Evolutionary conservation across 2,113 vertebrate species (phyloP), one percentile per base, ranked within the genome.

Genomic region (Ardeotis arabs): DNA sequence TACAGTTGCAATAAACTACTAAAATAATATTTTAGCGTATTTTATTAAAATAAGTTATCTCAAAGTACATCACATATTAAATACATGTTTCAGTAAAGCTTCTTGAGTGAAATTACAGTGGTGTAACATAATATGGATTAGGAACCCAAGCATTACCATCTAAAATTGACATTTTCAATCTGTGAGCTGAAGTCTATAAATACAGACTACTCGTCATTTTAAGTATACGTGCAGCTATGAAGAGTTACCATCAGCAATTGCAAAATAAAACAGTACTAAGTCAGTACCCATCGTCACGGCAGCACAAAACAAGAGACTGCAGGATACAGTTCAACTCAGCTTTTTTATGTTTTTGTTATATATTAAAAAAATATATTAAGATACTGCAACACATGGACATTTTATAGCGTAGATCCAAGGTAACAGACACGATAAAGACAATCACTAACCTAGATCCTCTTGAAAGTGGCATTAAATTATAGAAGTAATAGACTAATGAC

Each of bases 391-490:
- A 64, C 9, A 27, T 16, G 24, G 49, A 56, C 22, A 58, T 49
- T 49, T 45, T 41, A 68, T 20, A 84, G 68, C 1, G 2, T 17
- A 7, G 11, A 79, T 62, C 44, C 45, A 89, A 87, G 56, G 50
- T 60, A 94, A 85, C 11, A 74, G 7, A 68, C 21, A 75, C 17
- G 22, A 85, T 37, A 13, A 87, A 89, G 62, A 84, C 4, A 74
- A 91, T 27, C 39, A 97, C 98, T 98, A 93, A 99, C 99, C 99
- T 99, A 95, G 99, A 99, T 94, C 99, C 99, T 97, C 99, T 98
- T 87, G 99, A 99, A 60, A 99, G 99, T 24, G 99, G 99, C 99
- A 99, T 99, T 97, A 99, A 98, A 93, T 99, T 99, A 96, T 99
- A 99, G 98, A 99, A 99, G 98, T 99, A 99, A 97, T 99, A 99